Base-by-base conservation (phyloP, 1,140 invertebrate genomes). In the Brachionus angularis region DNA sequence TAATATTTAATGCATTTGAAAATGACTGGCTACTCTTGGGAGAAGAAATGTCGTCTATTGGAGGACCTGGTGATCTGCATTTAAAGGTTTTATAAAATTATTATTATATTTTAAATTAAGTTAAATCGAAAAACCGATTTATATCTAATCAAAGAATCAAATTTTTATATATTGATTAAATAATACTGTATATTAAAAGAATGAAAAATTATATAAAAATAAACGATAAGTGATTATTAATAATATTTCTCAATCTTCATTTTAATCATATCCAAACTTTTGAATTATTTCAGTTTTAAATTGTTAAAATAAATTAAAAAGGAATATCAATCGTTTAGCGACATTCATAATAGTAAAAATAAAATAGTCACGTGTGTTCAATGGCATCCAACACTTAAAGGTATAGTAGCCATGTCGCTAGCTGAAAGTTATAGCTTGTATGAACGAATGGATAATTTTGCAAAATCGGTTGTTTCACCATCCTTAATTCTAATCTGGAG, bases 401-500 rank as follows among this genome's bases (percentile, higher is more conserved):
- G 80, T 73, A 76, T 84, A 25, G 76, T 84, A 14, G 81, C 81
- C 12, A 79, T 82, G 44, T 75, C 81, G 14, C 76, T 81, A 2
- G 78, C 77, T 16, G 79, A 82, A 58, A 79, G 77, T 62, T 73
- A 78, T 23, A 75, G 76, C 8, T 83, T 82, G 75, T 82, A 84
- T 74, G 78, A 82, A 34, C 74, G 81, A 29, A 78, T 83, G 14
- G 82, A 84, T 62, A 73, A 78, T 16, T 74, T 79, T 7, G 76
- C 77, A 8, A 82, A 80, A 77, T 75, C 78, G n/a, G 78, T 82
- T 27, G 79, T 82, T 76, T 79, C 78, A 8, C 78, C 79, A 29
- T 82, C 81, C 33, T 75, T 83, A 8, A 81, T 84, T 14, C 74
- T 83, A 1, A 79, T 84, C 49, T 84, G 83, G 83, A 82, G 81